Base-by-base conservation (phyloP, 2,888 invertebrate genomes). In the Griposia aprilina region DNA sequence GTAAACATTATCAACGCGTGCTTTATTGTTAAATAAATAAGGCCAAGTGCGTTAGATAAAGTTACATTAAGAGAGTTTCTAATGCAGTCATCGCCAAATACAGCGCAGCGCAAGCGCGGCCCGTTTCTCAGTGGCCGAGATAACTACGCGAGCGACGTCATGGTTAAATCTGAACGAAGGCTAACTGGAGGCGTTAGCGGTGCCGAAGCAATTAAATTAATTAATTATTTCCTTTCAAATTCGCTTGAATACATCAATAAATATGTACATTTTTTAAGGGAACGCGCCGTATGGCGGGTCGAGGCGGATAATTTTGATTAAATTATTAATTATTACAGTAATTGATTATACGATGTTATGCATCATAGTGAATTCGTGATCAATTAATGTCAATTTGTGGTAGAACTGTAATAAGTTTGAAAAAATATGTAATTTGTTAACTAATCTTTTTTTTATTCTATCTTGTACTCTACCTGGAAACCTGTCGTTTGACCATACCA, bases 141-240 rank as follows among this genome's bases (percentile, higher is more conserved):
- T 87, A 80, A 80, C 85, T 86, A 81, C 80, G 89, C 81, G 84
- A 72, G 87, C 92, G 90, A 94, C 96, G 95, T 96, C 96, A 96
- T 94, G 91, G 93, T 93, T 96, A 95, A 95, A 95, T 94, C 92
- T 92, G 91, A 92, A 89, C 92, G 96, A 96, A 96, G 96, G 96
- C 94, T 95, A 92, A 91, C 93, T 93, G 95, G 94, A 92, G 96
- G 96, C 95, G 96, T 95, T 93, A 92, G 90, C 92, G 92, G 93
- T 92, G 91, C 92, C 93, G 90, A 90, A 92, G 93, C 94, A 95
- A 96, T 95, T 95, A 94, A 94, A 93, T 94, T 92, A 94, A 95
- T 95, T 95, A 95, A 94, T 95, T 95, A 95, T 95, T 94, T 95
- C 95, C 95, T 96, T 96, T 96, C 96, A 90, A 95, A 95, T 94